A percentile compares a stretch with the other conserved stretches of the same genome.
Evolutionary conservation across 2,888 invertebrate species (phyloP).

Genomic region (Xylocampa areola): DNA sequence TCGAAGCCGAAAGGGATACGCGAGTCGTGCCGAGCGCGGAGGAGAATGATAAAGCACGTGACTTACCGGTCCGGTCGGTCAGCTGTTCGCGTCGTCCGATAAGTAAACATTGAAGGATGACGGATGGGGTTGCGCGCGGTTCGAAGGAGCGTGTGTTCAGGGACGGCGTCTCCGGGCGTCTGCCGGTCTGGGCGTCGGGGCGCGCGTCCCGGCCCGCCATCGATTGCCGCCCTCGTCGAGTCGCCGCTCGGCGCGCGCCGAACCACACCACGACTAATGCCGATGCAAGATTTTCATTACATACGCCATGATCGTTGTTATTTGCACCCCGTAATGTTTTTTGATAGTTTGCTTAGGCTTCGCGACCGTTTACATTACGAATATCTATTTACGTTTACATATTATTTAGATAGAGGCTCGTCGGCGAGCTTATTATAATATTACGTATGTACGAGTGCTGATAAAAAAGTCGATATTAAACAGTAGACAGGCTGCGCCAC

Average conservation of each 20-base stretch:
- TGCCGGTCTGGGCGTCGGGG: slow-evolving; percentile 91
- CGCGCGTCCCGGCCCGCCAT: slow-evolving; percentile 89
- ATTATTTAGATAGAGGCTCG: slow-evolving; percentile 63
- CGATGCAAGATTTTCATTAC: slow-evolving; percentile 89
- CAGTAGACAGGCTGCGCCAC: slow-evolving; percentile 69
- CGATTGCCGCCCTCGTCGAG: slow-evolving; percentile 88
- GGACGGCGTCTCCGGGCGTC: slow-evolving; percentile 89
- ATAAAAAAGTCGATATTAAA: slow-evolving; percentile 76
- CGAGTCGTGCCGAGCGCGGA: slow-evolving; percentile 58
- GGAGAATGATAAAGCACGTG: slow-evolving; percentile 79
- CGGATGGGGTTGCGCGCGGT: slow-evolving; percentile 77
- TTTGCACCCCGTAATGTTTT: slow-evolving; percentile 89
- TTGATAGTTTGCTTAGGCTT: slow-evolving; percentile 85
- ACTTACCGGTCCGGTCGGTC: slow-evolving; percentile 88
- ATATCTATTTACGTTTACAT: slow-evolving; percentile 68
- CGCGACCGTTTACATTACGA: slow-evolving; percentile 64
- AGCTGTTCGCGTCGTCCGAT: slow-evolving; percentile 87
- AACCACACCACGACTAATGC: slow-evolving; percentile 80
- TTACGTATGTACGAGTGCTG: slow-evolving; percentile 65
- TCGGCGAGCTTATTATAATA: slow-evolving; percentile 59
- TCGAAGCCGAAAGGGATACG: slow-evolving; percentile 46
- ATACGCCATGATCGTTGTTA: slow-evolving; percentile 88
- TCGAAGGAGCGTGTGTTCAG: slow-evolving; percentile 80
- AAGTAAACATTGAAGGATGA: slow-evolving; percentile 87
- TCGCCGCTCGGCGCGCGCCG: slow-evolving; percentile 86